Evolutionary conservation across 1,140 invertebrate genomes (phyloP).

Genomic region (Apis cerana): DNA sequence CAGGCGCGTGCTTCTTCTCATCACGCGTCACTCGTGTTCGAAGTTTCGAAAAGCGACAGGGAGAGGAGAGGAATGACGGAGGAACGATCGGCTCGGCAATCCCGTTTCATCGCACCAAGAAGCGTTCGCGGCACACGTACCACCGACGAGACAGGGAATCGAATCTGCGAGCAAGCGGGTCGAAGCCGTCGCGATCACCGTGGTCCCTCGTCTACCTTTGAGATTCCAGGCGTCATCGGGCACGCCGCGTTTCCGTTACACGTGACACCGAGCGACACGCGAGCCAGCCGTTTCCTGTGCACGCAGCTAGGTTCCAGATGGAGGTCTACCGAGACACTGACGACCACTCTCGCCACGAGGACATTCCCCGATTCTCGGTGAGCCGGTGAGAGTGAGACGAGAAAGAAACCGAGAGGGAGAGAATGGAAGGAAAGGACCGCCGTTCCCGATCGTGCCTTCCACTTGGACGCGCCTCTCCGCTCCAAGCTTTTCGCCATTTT

Average conservation of each 20-base stretch:
- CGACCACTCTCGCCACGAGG: slow-evolving; percentile 63
- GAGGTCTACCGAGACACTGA: slow-evolving; percentile 70
- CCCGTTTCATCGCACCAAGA: too few relatives aligned
- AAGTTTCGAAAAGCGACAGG: too few relatives aligned
- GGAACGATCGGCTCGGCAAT: too few relatives aligned
- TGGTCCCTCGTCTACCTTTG: slow-evolving; percentile 4
- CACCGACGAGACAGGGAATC: background rate
- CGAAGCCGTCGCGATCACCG: slow-evolving; percentile 1
- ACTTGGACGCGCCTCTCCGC: slow-evolving; percentile 21
- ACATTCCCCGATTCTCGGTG: slow-evolving; percentile 70
- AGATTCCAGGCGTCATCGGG: slow-evolving; percentile 1
- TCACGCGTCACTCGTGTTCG: too few relatives aligned
- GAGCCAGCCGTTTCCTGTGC: slow-evolving; percentile 35
- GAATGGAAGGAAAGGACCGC: slow-evolving; percentile 42
- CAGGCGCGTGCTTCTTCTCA: too few relatives aligned
- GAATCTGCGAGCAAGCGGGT: background rate
- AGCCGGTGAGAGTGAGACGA: slow-evolving; percentile 27
- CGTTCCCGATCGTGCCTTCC: slow-evolving; percentile 41
- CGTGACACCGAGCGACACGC: slow-evolving; percentile 34
- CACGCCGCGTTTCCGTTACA: background rate
- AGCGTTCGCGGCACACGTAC: background rate
- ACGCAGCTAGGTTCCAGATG: slow-evolving; percentile 57
- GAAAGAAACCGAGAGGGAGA: slow-evolving; percentile 16
- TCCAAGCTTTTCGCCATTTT: slow-evolving; percentile 58
- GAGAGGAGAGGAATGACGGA: too few relatives aligned